Percentiles rank a stretch among this genome's conserved stretches.
phyloP scores from a whole-genome alignment of 2,113 vertebrate species.

The Brevimyrus niger region DNA sequence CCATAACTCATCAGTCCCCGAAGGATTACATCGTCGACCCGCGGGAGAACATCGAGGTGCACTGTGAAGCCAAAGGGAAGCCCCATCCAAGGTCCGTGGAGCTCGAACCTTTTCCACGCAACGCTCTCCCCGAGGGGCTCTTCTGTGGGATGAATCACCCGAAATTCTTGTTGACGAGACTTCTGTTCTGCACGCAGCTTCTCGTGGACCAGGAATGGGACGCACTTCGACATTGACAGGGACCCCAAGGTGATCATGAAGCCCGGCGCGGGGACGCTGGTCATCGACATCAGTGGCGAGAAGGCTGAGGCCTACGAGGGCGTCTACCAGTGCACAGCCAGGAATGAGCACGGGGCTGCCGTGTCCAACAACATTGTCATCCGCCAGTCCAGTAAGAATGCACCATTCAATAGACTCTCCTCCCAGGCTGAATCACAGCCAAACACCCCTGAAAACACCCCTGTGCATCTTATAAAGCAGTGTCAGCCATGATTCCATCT shows the following conservation, averaged over 20 bases:
- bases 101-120: slow-evolving; percentile 15
- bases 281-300: slow-evolving; percentile 83
- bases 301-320: slow-evolving; percentile 90
- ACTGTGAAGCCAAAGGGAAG: slow-evolving; percentile 94
- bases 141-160: not conserved
- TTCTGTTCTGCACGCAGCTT: slow-evolving; percentile 59
- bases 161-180: not conserved
- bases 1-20: slow-evolving; percentile 86
- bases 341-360: slow-evolving; percentile 84
- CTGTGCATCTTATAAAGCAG: not conserved
- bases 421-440: not conserved
- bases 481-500: not conserved
- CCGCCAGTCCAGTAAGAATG: slow-evolving; percentile 80
- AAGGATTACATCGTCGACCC: slow-evolving; percentile 97
- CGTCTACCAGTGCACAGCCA: slow-evolving; percentile 85
- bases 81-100: slow-evolving; percentile 80
- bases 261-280: slow-evolving; percentile 79
- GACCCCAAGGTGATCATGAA: slow-evolving; percentile 83
- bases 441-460: not conserved
- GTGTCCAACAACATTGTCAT: slow-evolving; percentile 85
- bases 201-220: slow-evolving; percentile 90
- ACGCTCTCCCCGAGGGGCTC: not conserved
- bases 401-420: not conserved
- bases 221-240: slow-evolving; percentile 88
- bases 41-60: slow-evolving; percentile 89